Evolutionary conservation across 2,888 invertebrate species (phyloP).

Genomic region (Lasioglossum calceatum): DNA sequence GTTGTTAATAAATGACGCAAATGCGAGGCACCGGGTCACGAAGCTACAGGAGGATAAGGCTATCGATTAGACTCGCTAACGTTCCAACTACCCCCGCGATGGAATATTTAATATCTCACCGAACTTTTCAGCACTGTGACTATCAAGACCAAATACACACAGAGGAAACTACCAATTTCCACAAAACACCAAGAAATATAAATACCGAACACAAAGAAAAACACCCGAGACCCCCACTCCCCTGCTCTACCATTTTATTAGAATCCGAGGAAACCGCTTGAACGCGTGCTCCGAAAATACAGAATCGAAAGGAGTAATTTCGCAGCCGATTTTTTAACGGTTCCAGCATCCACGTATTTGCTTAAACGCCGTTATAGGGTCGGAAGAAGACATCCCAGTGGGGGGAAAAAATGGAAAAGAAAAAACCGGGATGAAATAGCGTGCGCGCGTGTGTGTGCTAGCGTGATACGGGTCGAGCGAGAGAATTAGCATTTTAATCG

Average conservation of each 20-base stretch:
- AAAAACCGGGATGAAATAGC: background rate
- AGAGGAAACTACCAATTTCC: background rate
- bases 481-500: constrained; percentile 78
- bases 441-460: background rate
- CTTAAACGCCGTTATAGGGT: background rate
- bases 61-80: background rate
- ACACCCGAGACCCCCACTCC: too few relatives aligned
- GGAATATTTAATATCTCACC: background rate
- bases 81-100: background rate
- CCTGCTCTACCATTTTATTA: background rate
- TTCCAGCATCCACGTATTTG: background rate
- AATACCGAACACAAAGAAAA: background rate
- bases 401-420: background rate
- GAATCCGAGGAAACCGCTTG: background rate
- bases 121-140: background rate
- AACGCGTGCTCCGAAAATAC: background rate
- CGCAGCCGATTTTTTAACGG: background rate
- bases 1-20: background rate
- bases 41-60: background rate
- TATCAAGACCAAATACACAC: background rate
- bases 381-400: background rate
- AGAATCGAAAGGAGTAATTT: background rate
- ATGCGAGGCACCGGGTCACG: background rate
- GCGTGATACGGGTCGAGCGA: constrained; percentile 8
- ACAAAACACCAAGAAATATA: background rate